Conservation (phyloP, 2,888 invertebrate genomes). For the Synanthedon vespiformis region DNA sequence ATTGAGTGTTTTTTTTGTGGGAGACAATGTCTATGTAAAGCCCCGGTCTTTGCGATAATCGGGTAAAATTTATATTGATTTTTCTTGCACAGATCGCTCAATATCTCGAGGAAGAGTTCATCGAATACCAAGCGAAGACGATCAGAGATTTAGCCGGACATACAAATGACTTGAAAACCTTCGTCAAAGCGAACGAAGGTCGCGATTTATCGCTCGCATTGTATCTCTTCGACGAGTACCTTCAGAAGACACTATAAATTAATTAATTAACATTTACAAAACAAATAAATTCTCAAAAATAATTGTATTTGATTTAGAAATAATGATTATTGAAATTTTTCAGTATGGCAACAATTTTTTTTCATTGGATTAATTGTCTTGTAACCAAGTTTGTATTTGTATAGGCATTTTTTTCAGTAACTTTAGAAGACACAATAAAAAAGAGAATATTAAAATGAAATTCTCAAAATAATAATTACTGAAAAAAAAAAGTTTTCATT, state of each 20-base stretch:
- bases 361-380: too few species aligned
- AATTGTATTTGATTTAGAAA: background rate
- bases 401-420: conserved; percentile 37
- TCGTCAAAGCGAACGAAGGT: conserved; percentile 64
- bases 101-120: conserved; percentile 82
- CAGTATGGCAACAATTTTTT: background rate
- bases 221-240: conserved; percentile 81
- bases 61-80: background rate
- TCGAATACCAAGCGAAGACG: conserved; percentile 75
- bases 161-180: conserved; percentile 76
- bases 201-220: conserved; percentile 74
- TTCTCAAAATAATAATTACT: background rate
- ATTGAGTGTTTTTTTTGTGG: too few species aligned
- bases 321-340: background rate
- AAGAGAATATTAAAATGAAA: conserved; percentile 1
- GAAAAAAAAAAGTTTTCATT: too few species aligned
- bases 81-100: conserved; percentile 68
- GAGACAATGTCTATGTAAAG: too few species aligned
- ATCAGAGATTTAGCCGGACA: conserved; percentile 81
- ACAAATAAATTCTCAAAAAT: conserved; percentile 1
- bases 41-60: too few species aligned
- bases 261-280: background rate
- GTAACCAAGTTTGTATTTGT: too few species aligned
- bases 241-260: conserved; percentile 46
- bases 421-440: conserved; percentile 47